These are phyloP conservation scores for Seriola rivoliana DNA, from an alignment of 2,113 vertebrate genomes.

Conservation along the genomic window DNA sequence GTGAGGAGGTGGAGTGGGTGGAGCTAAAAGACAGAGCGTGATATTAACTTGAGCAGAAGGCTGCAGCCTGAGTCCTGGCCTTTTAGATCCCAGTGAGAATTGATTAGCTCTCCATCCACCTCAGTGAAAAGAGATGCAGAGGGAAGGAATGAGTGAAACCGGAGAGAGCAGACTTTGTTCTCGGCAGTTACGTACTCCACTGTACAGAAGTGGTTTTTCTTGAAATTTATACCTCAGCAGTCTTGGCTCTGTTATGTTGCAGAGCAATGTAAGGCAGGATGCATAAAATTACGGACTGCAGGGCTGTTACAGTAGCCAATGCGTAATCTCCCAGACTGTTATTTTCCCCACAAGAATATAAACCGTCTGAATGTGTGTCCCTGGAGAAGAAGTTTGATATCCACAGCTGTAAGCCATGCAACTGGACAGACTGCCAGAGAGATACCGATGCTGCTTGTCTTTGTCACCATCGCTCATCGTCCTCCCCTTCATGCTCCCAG, in stretches of 20 bases:
- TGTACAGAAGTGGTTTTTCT: conserved; percentile 14
- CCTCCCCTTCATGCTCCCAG: conserved; percentile 18
- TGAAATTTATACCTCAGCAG: conserved; percentile 32
- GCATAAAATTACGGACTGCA: conserved; percentile 2
- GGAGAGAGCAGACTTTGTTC: conserved; percentile 11
- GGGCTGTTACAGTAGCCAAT: not conserved
- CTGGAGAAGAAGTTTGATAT: not conserved
- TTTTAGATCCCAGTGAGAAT: conserved; percentile 61
- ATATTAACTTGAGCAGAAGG: conserved; percentile 60
- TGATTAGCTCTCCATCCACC: conserved; percentile 60
- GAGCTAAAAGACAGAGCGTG: conserved; percentile 63
- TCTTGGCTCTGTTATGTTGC: conserved; percentile 9
- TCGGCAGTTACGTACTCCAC: conserved; percentile 2
- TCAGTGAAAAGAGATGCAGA: conserved; percentile 38
- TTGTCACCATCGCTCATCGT: conserved; percentile 23
- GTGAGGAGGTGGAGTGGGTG: conserved; percentile 47
- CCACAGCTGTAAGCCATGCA: not conserved
- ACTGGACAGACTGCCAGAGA: not conserved
- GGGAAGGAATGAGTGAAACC: conserved; percentile 23
- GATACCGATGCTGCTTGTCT: not conserved
- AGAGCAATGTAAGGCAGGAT: not conserved
- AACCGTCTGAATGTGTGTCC: not conserved
- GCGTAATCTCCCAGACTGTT: not conserved
- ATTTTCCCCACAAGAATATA: conserved; percentile 5
- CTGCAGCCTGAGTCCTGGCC: conserved; percentile 45